Conservation (phyloP, 2,113 vertebrate genomes). For the Monopterus albus region DNA sequence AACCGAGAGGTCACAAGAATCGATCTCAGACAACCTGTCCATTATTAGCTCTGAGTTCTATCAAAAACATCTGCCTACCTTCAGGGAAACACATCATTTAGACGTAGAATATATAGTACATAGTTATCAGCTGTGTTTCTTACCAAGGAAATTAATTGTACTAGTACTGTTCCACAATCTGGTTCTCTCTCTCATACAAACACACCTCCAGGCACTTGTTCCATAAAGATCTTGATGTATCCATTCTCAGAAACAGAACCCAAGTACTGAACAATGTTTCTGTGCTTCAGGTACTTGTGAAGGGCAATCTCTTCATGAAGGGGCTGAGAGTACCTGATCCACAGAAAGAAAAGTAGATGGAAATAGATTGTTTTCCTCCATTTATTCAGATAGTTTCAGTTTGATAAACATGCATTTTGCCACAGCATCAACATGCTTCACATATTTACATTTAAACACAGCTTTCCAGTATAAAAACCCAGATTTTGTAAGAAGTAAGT, state of each 20-base stretch:
- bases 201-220: slow-evolving; percentile 93
- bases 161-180: neutral
- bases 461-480: too few relatives aligned
- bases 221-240: slow-evolving; percentile 99
- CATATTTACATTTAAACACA: too few relatives aligned
- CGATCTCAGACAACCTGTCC: neutral
- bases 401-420: neutral
- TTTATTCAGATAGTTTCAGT: too few relatives aligned
- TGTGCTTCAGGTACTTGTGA: slow-evolving; percentile 98
- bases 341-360: slow-evolving; percentile 18
- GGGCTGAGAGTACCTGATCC: slow-evolving; percentile 92
- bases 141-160: neutral
- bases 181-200: neutral
- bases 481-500: too few relatives aligned
- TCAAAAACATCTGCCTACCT: neutral
- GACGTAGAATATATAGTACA: too few relatives aligned
- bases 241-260: slow-evolving; percentile 96
- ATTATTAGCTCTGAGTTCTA: neutral
- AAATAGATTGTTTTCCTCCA: neutral
- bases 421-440: neutral
- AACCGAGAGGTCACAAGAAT: slow-evolving; percentile 32
- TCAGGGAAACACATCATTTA: neutral
- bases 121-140: too few relatives aligned
- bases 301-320: slow-evolving; percentile 98
- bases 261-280: slow-evolving; percentile 98